Conservation (phyloP, 1,140 invertebrate genomes). For the Drosophila sproati region DNA sequence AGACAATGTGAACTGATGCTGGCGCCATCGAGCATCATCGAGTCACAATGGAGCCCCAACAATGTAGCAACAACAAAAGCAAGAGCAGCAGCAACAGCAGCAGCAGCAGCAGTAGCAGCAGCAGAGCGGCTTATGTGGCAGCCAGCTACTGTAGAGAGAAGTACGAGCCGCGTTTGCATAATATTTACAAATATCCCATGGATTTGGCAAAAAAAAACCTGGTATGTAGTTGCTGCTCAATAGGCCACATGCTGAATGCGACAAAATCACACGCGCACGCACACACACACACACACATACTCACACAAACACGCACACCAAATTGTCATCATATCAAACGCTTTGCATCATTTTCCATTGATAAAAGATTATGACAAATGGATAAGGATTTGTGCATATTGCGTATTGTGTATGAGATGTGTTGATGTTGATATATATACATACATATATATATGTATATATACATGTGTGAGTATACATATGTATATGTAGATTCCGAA, state of each 20-base stretch:
- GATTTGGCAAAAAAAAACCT: constrained; percentile 30
- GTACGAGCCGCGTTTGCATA: constrained; percentile 46
- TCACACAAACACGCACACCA: constrained; percentile 2
- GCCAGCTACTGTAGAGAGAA: constrained; percentile 30
- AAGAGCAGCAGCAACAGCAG: constrained; percentile 5
- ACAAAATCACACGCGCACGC: constrained; percentile 1
- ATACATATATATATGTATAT: background rate
- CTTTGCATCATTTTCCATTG: constrained; percentile 18
- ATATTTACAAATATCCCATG: constrained; percentile 32
- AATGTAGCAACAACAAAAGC: background rate
- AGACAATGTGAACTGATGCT: constrained; percentile 26
- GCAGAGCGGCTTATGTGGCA: background rate
- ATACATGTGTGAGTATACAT: too few species aligned
- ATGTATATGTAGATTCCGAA: constrained; percentile 4
- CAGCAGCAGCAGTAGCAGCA: constrained; percentile 2
- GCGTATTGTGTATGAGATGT: background rate
- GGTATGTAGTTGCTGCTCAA: constrained; percentile 5
- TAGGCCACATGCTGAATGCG: constrained; percentile 1
- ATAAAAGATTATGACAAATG: constrained; percentile 41
- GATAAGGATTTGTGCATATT: constrained; percentile 23
- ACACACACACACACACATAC: constrained; percentile 3
- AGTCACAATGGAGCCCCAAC: constrained; percentile 43
- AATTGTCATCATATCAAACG: constrained; percentile 35
- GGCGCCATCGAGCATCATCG: constrained; percentile 25
- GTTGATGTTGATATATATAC: background rate